Conservation (phyloP, 1,140 invertebrate species). For the Euwallacea similis region DNA sequence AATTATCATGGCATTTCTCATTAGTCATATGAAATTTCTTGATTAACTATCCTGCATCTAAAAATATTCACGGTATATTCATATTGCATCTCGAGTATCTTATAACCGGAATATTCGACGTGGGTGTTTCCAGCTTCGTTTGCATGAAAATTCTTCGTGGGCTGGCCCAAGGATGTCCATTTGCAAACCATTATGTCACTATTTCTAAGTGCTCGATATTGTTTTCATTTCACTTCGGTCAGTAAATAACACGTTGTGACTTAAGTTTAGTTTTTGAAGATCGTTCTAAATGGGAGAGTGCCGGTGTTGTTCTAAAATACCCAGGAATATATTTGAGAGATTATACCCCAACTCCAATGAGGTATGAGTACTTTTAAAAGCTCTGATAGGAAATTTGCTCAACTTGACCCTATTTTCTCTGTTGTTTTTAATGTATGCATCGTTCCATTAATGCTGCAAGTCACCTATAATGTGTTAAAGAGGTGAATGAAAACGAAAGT, state of each 20-base stretch:
- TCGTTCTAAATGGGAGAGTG: slow-evolving; percentile 12
- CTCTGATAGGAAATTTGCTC: neutral
- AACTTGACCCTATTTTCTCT: slow-evolving; percentile 6
- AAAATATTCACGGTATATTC: too few species aligned
- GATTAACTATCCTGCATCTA: too few species aligned
- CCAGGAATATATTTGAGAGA: slow-evolving; percentile 19
- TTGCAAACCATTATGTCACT: slow-evolving; percentile 23
- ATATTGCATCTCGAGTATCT: too few species aligned
- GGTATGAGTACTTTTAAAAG: slow-evolving; percentile 6
- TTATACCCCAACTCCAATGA: slow-evolving; percentile 17
- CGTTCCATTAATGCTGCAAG: too few species aligned
- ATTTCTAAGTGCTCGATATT: slow-evolving; percentile 18
- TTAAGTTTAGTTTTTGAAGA: neutral
- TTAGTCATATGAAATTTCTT: too few species aligned
- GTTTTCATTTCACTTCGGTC: slow-evolving; percentile 5
- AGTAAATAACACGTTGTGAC: neutral
- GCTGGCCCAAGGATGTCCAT: slow-evolving; percentile 21
- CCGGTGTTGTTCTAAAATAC: slow-evolving; percentile 14
- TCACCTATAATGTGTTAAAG: too few species aligned
- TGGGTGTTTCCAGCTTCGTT: slow-evolving; percentile 7
- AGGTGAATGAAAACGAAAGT: too few species aligned
- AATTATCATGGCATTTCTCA: too few species aligned
- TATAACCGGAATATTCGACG: too few species aligned
- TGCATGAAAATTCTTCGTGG: slow-evolving; percentile 25
- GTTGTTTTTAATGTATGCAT: too few species aligned